phyloP scores from a whole-genome alignment of 2,888 invertebrate species.

The Bugulina stolonifera region DNA sequence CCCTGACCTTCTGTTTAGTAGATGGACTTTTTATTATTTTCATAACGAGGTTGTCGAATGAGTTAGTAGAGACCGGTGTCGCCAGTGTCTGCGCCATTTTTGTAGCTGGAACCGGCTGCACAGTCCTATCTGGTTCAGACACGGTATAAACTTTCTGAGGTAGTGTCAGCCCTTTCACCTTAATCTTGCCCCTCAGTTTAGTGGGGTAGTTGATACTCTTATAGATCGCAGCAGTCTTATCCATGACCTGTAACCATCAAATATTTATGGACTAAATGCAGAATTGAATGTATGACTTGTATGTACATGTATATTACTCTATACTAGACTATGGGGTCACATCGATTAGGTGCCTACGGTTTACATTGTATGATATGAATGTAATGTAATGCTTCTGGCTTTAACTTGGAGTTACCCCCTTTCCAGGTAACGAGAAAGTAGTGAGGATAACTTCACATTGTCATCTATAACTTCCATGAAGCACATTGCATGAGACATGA shows the following conservation, averaged over 20 bases:
- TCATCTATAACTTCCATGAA: no score
- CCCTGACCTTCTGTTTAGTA: background rate
- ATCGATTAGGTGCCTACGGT: no score
- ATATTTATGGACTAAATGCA: no score
- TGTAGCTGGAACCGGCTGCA: background rate
- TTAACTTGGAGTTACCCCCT: no score
- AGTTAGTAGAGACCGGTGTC: background rate
- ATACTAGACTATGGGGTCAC: no score
- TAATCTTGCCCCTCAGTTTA: conserved; percentile 82
- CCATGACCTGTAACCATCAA: conserved; percentile 65
- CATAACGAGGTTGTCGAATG: background rate
- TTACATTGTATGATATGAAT: no score
- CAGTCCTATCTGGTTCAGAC: conserved; percentile 12
- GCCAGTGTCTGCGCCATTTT: background rate
- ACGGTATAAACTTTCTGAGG: conserved; percentile 69
- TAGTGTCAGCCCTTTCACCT: conserved; percentile 84
- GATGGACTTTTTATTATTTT: background rate
- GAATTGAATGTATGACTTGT: no score
- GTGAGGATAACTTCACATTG: no score
- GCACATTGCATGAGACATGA: no score
- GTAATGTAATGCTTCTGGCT: no score
- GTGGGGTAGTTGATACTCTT: conserved; percentile 71
- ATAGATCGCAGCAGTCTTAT: conserved; percentile 71
- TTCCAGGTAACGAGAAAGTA: no score
- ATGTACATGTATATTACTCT: no score